A percentile compares a stretch with the other conserved stretches of the same genome.
Conservation (phyloP, 2,888 invertebrate genomes). For the Orthosia gothica region DNA sequence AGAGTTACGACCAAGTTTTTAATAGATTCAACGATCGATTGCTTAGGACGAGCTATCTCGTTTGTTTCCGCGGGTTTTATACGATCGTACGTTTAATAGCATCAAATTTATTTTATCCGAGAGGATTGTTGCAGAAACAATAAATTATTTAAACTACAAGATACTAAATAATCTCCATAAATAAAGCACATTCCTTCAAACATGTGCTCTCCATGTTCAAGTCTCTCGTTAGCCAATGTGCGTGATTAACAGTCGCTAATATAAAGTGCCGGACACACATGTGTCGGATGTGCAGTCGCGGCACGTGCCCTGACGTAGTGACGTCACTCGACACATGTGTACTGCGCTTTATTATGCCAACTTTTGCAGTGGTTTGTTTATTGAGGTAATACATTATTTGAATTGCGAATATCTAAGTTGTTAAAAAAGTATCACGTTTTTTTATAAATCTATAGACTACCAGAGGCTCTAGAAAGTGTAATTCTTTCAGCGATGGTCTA, state of each 20-base stretch:
- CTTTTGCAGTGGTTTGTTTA: slow-evolving; percentile 4
- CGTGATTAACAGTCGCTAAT: slow-evolving; percentile 18
- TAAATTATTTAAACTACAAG: not conserved
- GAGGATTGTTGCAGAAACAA: slow-evolving; percentile 1
- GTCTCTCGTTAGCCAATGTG: slow-evolving; percentile 14
- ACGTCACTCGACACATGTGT: not conserved
- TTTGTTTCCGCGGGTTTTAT: not conserved
- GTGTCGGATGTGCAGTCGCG: slow-evolving; percentile 8
- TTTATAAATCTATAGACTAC: too few relatives aligned
- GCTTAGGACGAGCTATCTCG: not conserved
- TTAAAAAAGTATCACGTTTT: too few relatives aligned
- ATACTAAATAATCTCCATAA: slow-evolving; percentile 5
- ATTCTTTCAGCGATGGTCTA: too few relatives aligned
- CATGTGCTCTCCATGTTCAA: slow-evolving; percentile 1
- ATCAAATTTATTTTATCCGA: not conserved
- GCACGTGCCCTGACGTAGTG: slow-evolving; percentile 28
- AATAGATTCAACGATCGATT: not conserved
- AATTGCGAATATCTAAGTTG: not conserved
- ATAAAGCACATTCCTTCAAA: not conserved
- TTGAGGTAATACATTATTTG: not conserved
- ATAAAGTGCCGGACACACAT: slow-evolving; percentile 27
- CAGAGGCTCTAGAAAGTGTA: too few relatives aligned
- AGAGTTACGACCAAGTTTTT: not conserved
- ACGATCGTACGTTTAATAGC: not conserved
- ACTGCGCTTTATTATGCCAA: not conserved